A percentile compares a stretch with the other conserved stretches of the same genome.
phyloP scores from a whole-genome alignment of 2,888 invertebrate genomes.

The Perizoma affinitatum region DNA sequence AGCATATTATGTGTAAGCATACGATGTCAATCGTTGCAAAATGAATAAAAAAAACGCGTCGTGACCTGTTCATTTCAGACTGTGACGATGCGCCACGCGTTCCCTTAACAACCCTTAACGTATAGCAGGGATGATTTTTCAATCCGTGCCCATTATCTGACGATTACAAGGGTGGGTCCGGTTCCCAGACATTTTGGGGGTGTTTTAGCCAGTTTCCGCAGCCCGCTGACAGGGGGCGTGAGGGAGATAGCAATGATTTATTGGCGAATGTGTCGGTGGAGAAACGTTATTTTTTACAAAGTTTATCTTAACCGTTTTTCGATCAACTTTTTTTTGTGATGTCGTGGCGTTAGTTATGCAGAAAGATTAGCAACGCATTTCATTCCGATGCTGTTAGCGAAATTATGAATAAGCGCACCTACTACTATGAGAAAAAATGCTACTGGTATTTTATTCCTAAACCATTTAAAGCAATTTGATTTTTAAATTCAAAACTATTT shows the following conservation, averaged over 20 bases:
- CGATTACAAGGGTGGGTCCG: slow-evolving; percentile 79
- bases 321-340: slow-evolving; percentile 48
- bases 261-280: slow-evolving; percentile 58
- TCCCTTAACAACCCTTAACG: slow-evolving; percentile 52
- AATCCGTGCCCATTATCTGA: slow-evolving; percentile 78
- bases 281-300: slow-evolving; percentile 69
- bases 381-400: no score
- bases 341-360: slow-evolving; percentile 10
- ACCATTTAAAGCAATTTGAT: no score
- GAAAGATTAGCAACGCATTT: no score
- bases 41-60: slow-evolving; percentile 18
- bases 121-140: slow-evolving; percentile 76
- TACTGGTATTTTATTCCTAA: no score
- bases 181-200: slow-evolving; percentile 68
- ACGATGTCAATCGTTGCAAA: neutral
- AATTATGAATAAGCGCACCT: no score
- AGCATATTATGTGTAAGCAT: no score
- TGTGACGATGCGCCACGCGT: slow-evolving; percentile 27
- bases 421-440: no score
- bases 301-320: slow-evolving; percentile 70
- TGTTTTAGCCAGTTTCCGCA: slow-evolving; percentile 64
- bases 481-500: no score
- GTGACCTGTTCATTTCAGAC: slow-evolving; percentile 12
- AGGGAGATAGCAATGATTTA: slow-evolving; percentile 70
- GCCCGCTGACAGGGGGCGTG: slow-evolving; percentile 56